Evolutionary conservation across 2,888 invertebrate species (phyloP).

Genomic region (Pristionchus maxplancki): DNA sequence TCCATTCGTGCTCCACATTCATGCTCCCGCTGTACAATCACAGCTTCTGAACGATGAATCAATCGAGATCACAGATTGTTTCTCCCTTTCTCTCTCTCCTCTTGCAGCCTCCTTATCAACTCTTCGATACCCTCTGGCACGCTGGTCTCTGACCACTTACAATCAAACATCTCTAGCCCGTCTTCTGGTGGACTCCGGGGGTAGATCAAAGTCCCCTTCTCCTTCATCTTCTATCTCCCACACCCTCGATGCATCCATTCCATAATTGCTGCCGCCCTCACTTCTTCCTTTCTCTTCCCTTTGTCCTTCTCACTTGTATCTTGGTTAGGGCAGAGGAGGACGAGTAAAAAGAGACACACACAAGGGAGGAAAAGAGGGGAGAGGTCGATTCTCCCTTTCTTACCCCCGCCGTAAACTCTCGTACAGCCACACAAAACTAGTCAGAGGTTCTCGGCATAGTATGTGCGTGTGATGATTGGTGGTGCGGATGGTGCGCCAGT

Average conservation of each 20-base stretch:
- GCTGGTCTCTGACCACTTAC: not conserved
- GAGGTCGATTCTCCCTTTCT: constrained; percentile 34
- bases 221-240: not conserved
- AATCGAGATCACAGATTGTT: not conserved
- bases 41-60: not conserved
- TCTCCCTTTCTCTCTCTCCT: not conserved
- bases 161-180: not conserved
- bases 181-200: too few relatives aligned
- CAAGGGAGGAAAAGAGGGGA: constrained; percentile 6
- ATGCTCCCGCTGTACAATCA: not conserved
- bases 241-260: not conserved
- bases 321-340: constrained; percentile 16
- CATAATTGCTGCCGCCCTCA: not conserved
- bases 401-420: constrained; percentile 30
- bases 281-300: constrained; percentile 9
- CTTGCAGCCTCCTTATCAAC: too few relatives aligned
- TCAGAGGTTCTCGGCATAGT: constrained; percentile 6
- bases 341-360: not conserved
- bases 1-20: too few relatives aligned
- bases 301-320: constrained; percentile 36
- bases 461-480: not conserved
- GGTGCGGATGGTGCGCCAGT: not conserved
- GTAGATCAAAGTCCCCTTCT: not conserved
- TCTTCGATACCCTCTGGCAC: too few relatives aligned
- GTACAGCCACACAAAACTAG: constrained; percentile 28